A percentile compares a stretch with the other conserved stretches of the same genome.
Conservation (phyloP, 2,888 invertebrate genomes). For the Molorchus minor region DNA sequence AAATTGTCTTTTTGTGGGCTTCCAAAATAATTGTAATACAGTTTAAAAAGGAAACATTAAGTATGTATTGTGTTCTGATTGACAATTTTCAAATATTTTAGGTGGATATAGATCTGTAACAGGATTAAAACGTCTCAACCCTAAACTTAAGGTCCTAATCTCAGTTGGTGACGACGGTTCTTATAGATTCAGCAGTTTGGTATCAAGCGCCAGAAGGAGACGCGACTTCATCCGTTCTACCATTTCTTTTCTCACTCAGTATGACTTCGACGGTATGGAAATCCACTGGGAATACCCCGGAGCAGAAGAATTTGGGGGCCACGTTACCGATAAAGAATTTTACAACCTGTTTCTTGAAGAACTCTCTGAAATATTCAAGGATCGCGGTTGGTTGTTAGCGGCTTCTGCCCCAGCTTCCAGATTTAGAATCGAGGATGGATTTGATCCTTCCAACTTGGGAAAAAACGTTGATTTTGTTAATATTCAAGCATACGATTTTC, state of each 20-base stretch:
- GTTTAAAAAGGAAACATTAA: not conserved
- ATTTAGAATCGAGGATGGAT: constrained; percentile 73
- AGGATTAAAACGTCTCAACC: constrained; percentile 73
- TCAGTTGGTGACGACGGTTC: constrained; percentile 78
- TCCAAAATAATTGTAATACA: too few relatives aligned
- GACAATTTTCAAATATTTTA: constrained; percentile 52
- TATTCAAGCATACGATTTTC: constrained; percentile 73
- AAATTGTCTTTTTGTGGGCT: too few relatives aligned
- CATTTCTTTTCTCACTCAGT: constrained; percentile 70
- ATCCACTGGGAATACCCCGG: constrained; percentile 81
- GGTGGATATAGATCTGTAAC: constrained; percentile 78
- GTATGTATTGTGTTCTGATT: not conserved
- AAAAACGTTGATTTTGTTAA: constrained; percentile 73
- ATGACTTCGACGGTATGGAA: constrained; percentile 84
- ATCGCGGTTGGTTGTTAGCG: constrained; percentile 58
- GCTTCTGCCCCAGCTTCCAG: constrained; percentile 69
- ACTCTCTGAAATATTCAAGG: constrained; percentile 68
- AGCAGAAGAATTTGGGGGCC: constrained; percentile 62
- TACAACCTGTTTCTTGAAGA: constrained; percentile 65
- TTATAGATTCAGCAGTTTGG: constrained; percentile 71
- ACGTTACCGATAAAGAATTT: constrained; percentile 63
- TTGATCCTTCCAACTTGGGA: constrained; percentile 69
- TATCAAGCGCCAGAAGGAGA: constrained; percentile 66
- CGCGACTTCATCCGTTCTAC: constrained; percentile 72
- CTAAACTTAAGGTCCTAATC: constrained; percentile 74